Percentiles rank a stretch among this genome's conserved stretches.
phyloP scores from a whole-genome alignment of 2,797 vertebrate genomes.

The Cynodonichthys magdalenae region DNA sequence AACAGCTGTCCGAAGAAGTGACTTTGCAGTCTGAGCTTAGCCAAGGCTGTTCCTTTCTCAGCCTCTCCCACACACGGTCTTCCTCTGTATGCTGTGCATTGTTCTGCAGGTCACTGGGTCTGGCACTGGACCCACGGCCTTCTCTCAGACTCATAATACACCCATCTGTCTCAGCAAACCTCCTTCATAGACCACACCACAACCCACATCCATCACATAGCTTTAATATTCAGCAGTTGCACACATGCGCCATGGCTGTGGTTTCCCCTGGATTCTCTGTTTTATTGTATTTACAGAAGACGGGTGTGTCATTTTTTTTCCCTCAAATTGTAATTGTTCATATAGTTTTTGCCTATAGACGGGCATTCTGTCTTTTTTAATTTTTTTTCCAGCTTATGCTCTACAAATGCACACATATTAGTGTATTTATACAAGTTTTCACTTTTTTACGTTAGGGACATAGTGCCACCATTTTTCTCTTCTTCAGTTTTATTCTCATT shows the following conservation, averaged over 20 bases:
- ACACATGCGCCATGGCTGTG: conserved; percentile 26
- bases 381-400: background rate
- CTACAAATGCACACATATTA: conserved; percentile 9
- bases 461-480: conserved; percentile 3
- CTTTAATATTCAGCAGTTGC: conserved; percentile 32
- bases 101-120: conserved; percentile 30
- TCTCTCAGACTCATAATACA: conserved; percentile 51
- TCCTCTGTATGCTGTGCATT: conserved; percentile 19
- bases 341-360: conserved; percentile 22
- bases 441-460: conserved; percentile 35
- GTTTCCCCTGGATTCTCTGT: conserved; percentile 26
- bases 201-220: conserved; percentile 12
- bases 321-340: conserved; percentile 13
- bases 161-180: conserved; percentile 65
- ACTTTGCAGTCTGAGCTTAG: conserved; percentile 20
- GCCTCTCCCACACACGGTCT: conserved; percentile 3
- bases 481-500: conserved; percentile 1
- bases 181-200: conserved; percentile 18
- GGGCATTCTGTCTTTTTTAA: background rate
- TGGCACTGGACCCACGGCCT: conserved; percentile 26
- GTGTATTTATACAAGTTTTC: conserved; percentile 24
- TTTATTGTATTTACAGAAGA: conserved; percentile 22
- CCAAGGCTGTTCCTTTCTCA: conserved; percentile 5
- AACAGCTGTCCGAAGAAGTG: conserved; percentile 19
- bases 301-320: background rate